Percentiles rank a stretch among this genome's conserved stretches.
Evolutionary conservation across 1,140 invertebrate genomes (phyloP).

Genomic region (Agraylea sexmaculata): DNA sequence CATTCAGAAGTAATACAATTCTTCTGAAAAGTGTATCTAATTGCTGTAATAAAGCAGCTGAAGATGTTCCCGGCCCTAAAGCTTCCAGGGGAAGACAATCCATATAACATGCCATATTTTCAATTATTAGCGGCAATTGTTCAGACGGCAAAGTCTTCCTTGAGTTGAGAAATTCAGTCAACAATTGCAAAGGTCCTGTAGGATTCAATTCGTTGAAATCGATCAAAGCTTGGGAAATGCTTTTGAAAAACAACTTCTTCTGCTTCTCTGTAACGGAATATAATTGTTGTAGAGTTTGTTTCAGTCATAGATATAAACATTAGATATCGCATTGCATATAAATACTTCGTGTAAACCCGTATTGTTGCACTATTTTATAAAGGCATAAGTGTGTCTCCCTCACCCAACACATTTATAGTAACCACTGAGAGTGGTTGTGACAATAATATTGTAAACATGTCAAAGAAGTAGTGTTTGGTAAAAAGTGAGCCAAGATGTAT

Average conservation of each 20-base stretch:
- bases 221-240: conserved; percentile 81
- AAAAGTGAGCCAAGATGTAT: too few relatives aligned
- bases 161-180: conserved; percentile 83
- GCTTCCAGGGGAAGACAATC: conserved; percentile 83
- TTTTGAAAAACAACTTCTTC: conserved; percentile 78
- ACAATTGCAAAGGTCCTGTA: conserved; percentile 79
- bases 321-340: too few relatives aligned
- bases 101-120: conserved; percentile 87
- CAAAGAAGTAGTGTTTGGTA: too few relatives aligned
- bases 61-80: conserved; percentile 61
- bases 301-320: too few relatives aligned
- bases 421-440: too few relatives aligned
- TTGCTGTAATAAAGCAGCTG: conserved; percentile 62
- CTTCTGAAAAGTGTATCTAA: conserved; percentile 78
- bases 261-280: conserved; percentile 45
- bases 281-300: not conserved
- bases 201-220: conserved; percentile 96
- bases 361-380: too few relatives aligned
- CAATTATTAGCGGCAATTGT: conserved; percentile 56
- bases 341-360: too few relatives aligned
- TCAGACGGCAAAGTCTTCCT: conserved; percentile 78
- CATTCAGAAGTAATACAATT: conserved; percentile 60
- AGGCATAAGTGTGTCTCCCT: too few relatives aligned
- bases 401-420: too few relatives aligned
- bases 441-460: too few relatives aligned